phyloP scores from a whole-genome alignment of 2,797 vertebrate genomes.

The Choloepus didactylus region DNA sequence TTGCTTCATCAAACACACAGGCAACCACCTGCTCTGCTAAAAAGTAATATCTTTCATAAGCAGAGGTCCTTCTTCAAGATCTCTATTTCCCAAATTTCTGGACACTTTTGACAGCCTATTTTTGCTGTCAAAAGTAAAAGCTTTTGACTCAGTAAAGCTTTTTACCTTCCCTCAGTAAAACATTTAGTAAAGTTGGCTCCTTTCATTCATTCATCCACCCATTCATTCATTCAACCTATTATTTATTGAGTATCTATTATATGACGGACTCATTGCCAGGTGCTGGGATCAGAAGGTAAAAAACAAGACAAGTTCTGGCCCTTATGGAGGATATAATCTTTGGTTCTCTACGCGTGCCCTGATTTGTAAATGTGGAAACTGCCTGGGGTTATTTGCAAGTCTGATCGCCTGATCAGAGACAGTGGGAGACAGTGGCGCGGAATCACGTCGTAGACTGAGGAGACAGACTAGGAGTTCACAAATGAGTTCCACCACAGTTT shows the following conservation, averaged over 20 bases:
- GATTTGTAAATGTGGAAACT: not conserved
- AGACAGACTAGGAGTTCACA: rapidly evolving
- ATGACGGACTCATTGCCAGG: not conserved
- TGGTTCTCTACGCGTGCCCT: not conserved
- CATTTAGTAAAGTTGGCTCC: no score
- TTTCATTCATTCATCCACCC: not conserved
- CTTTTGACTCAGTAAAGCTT: not conserved
- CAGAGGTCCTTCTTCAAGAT: not conserved
- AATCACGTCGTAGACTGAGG: rapidly evolving
- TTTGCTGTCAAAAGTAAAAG: not conserved
- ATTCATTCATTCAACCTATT: not conserved
- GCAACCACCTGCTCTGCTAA: not conserved
- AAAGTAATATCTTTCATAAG: not conserved
- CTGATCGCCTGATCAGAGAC: not conserved
- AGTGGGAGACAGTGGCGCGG: rapidly evolving
- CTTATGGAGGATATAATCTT: not conserved
- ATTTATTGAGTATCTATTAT: no score
- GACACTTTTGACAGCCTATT: not conserved
- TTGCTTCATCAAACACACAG: not conserved
- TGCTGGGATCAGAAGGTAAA: not conserved
- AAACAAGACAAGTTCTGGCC: not conserved
- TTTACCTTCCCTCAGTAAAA: not conserved
- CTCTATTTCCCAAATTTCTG: not conserved
- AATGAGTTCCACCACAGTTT: not conserved
- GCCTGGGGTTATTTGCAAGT: rapidly evolving